phyloP scores from a whole-genome alignment of 23 tunicate species.

The Styela plicata region DNA sequence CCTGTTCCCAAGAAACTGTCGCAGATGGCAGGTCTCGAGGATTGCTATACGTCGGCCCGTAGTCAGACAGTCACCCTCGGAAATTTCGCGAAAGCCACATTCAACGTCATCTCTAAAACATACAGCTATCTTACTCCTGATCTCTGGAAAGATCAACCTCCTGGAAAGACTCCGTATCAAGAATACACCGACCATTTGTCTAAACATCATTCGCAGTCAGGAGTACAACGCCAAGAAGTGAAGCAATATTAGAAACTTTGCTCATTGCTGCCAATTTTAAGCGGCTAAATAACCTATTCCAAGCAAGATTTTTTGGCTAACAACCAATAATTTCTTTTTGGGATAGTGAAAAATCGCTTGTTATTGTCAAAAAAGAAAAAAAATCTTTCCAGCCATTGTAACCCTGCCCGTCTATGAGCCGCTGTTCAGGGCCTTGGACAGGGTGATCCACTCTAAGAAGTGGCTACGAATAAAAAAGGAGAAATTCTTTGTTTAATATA shows the following conservation, averaged over 20 bases:
- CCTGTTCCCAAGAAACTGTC: slow-evolving; percentile 98
- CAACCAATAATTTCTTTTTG: too few relatives aligned
- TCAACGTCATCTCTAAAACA: slow-evolving; percentile 99
- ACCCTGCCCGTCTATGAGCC: too few relatives aligned
- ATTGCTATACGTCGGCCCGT: slow-evolving; percentile 96
- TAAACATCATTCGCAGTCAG: slow-evolving; percentile 61
- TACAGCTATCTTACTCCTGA: slow-evolving; percentile 99
- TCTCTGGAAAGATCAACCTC: slow-evolving; percentile 95
- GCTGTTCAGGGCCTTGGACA: too few relatives aligned
- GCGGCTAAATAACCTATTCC: too few relatives aligned
- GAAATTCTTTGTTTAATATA: too few relatives aligned
- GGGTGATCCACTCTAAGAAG: too few relatives aligned
- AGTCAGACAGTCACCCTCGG: slow-evolving; percentile 98
- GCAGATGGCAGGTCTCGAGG: slow-evolving; percentile 98
- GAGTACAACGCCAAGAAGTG: slow-evolving; percentile 95
- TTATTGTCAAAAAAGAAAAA: too few relatives aligned
- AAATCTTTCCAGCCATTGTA: too few relatives aligned
- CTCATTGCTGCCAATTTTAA: neutral
- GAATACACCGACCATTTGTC: slow-evolving; percentile 96
- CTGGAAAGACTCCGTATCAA: slow-evolving; percentile 89
- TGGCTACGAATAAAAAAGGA: too few relatives aligned
- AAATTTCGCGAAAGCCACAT: slow-evolving; percentile 96
- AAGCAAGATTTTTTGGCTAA: too few relatives aligned
- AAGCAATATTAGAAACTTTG: slow-evolving; percentile 56
- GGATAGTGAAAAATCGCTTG: too few relatives aligned